A percentile compares a stretch with the other conserved stretches of the same genome.
Evolutionary conservation across 2,888 invertebrate genomes (phyloP).

Genomic region (Invenusta paracnida): DNA sequence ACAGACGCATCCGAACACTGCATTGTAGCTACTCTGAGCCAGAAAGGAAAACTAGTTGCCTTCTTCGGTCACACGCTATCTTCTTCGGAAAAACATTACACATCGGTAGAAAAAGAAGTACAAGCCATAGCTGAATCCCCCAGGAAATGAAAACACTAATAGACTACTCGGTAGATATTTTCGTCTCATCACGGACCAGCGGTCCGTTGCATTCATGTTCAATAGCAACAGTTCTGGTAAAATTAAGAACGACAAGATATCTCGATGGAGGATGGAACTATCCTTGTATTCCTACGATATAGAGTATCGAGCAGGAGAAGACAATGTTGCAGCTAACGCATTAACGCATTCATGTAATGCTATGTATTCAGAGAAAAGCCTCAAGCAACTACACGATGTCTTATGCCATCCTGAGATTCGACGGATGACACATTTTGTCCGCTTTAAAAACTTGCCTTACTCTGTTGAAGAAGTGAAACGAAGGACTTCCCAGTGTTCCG

Average conservation of each 20-base stretch:
- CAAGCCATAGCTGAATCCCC: too few species aligned
- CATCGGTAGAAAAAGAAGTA: background rate
- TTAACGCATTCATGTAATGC: background rate
- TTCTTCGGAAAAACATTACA: background rate
- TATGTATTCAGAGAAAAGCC: background rate
- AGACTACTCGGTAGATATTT: background rate
- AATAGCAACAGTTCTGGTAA: background rate
- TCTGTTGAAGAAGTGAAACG: background rate
- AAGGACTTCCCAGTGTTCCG: background rate
- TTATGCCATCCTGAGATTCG: conserved; percentile 1
- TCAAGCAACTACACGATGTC: background rate
- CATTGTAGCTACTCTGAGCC: too few species aligned
- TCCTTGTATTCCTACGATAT: background rate
- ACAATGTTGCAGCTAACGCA: background rate
- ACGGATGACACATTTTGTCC: background rate
- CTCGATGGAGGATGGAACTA: background rate
- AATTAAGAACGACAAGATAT: background rate
- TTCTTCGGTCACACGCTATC: background rate
- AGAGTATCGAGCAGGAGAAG: background rate
- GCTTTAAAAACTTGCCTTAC: background rate
- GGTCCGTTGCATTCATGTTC: background rate
- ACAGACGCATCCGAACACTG: too few species aligned
- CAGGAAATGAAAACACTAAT: too few species aligned
- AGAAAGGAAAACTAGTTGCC: too few species aligned
- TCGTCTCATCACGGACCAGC: background rate